Percentiles rank a stretch among this genome's conserved stretches.
Conservation (phyloP, 2,888 invertebrate species). For the Deroplatys truncata region DNA sequence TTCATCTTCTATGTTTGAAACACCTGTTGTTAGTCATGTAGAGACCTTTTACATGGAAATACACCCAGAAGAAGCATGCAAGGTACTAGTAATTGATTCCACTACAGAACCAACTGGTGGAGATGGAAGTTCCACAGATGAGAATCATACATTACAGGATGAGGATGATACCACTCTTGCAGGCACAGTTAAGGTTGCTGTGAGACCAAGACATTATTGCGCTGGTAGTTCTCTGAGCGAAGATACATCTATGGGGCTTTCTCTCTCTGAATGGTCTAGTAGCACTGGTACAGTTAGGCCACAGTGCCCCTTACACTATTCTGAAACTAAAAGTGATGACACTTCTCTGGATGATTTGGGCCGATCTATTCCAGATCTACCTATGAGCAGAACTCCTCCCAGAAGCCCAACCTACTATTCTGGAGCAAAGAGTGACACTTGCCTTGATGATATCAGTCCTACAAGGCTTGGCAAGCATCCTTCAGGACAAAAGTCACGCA, state of each 20-base stretch:
- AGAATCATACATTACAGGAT: constrained; percentile 65
- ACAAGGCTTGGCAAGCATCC: constrained; percentile 18
- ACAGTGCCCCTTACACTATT: constrained; percentile 47
- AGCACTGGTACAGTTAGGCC: constrained; percentile 81
- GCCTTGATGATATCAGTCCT: constrained; percentile 27
- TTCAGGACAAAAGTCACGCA: constrained; percentile 5
- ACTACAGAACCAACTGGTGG: constrained; percentile 57
- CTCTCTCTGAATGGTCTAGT: constrained; percentile 84
- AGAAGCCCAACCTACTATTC: constrained; percentile 27
- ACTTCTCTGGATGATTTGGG: constrained; percentile 69
- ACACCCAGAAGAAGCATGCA: constrained; percentile 72
- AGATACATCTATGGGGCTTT: constrained; percentile 79
- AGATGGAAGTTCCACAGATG: constrained; percentile 59
- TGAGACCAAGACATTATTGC: constrained; percentile 57
- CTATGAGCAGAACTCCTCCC: constrained; percentile 50
- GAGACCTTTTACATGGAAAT: constrained; percentile 76
- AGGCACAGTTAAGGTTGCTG: constrained; percentile 73
- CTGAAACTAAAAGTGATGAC: constrained; percentile 68
- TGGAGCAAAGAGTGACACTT: constrained; percentile 30
- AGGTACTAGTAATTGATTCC: constrained; percentile 66
- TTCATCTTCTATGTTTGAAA: constrained; percentile 63
- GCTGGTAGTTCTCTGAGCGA: constrained; percentile 73
- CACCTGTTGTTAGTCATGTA: constrained; percentile 69
- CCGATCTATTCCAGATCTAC: constrained; percentile 80
- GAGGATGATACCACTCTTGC: constrained; percentile 49